phyloP scores from a whole-genome alignment of 2,888 invertebrate genomes.

The Halictus ligatus region DNA sequence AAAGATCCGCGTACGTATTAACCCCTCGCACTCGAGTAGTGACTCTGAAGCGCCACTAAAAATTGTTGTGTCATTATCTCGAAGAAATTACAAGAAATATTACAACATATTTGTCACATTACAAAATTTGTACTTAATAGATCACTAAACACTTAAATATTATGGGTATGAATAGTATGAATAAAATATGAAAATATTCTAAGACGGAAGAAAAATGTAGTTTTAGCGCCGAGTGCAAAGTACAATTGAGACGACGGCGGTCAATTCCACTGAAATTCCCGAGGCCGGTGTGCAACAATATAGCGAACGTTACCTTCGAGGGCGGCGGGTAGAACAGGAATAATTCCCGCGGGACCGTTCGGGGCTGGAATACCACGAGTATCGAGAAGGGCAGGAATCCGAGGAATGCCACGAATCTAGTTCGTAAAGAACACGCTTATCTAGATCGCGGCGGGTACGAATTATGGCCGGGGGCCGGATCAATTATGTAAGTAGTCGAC shows the following conservation, averaged over 20 bases:
- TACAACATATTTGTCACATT: too few species aligned
- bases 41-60: too few species aligned
- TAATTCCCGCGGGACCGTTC: neutral
- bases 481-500: slow-evolving; percentile 57
- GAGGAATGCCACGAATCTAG: slow-evolving; percentile 56
- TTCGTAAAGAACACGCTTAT: slow-evolving; percentile 48
- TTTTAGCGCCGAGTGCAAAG: too few species aligned
- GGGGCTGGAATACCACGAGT: slow-evolving; percentile 45
- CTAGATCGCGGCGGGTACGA: slow-evolving; percentile 44
- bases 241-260: neutral
- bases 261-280: neutral
- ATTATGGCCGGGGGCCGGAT: slow-evolving; percentile 43
- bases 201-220: too few species aligned
- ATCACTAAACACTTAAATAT: too few species aligned
- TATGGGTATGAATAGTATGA: too few species aligned
- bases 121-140: too few species aligned
- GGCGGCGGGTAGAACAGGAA: neutral
- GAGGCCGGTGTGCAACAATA: neutral
- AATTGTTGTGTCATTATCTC: too few species aligned
- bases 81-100: too few species aligned
- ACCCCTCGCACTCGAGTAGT: too few species aligned
- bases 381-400: slow-evolving; percentile 26
- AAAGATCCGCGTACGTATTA: neutral
- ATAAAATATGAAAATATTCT: too few species aligned
- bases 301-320: neutral